phyloP scores from a whole-genome alignment of 2,888 invertebrate genomes.

The Epinotia bilunana region DNA sequence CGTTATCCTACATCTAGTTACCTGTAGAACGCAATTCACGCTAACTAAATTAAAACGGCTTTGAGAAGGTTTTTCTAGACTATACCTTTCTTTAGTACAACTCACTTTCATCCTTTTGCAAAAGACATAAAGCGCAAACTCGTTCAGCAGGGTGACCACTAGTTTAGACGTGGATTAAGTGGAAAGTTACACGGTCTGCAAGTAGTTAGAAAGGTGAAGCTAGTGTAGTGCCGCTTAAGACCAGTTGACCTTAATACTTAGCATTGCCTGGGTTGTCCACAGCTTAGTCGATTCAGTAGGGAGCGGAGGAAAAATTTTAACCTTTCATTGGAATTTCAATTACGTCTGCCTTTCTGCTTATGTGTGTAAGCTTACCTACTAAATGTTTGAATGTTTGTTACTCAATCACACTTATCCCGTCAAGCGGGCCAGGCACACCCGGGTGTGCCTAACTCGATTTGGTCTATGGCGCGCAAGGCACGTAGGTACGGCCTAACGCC shows the following conservation, averaged over 20 bases:
- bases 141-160: not conserved
- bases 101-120: not conserved
- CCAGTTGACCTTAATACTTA: slow-evolving; percentile 23
- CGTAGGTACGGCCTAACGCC: too few species aligned
- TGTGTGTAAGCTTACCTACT: too few species aligned
- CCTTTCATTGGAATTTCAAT: too few species aligned
- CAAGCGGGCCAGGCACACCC: too few species aligned
- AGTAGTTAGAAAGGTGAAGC: slow-evolving; percentile 19
- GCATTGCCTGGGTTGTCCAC: not conserved
- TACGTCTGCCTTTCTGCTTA: too few species aligned
- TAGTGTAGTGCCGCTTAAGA: slow-evolving; percentile 14
- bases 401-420: too few species aligned
- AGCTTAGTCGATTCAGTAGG: not conserved
- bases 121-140: not conserved
- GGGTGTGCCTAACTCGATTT: too few species aligned
- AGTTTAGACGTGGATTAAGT: slow-evolving; percentile 6
- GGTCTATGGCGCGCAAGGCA: too few species aligned
- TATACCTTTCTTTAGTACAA: not conserved
- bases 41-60: slow-evolving; percentile 6
- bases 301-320: not conserved
- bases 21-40: not conserved
- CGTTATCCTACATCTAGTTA: not conserved
- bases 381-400: too few species aligned
- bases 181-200: slow-evolving; percentile 19
- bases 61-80: not conserved